Evolutionary conservation across 2,113 vertebrate genomes (phyloP).

Genomic region (Phocoena sinus): DNA sequence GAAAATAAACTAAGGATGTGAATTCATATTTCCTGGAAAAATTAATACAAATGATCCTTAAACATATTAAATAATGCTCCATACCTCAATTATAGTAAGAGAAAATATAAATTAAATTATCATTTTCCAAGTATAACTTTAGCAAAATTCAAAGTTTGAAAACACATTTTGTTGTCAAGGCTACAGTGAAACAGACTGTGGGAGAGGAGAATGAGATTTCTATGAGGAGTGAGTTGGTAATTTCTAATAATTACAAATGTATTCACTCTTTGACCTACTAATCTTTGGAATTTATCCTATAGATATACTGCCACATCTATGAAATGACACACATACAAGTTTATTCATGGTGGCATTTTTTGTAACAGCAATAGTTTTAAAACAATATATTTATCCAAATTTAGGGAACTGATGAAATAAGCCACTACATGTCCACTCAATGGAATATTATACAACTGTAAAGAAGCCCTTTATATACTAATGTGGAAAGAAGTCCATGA

Average conservation of each 20-base stretch:
- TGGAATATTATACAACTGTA: background rate
- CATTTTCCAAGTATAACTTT: background rate
- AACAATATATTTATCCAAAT: background rate
- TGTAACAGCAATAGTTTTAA: background rate
- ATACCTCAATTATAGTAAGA: background rate
- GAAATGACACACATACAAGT: background rate
- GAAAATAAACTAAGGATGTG: background rate
- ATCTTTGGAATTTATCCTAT: background rate
- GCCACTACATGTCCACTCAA: background rate
- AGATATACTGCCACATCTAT: background rate
- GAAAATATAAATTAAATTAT: background rate
- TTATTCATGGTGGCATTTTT: background rate
- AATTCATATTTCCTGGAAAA: background rate
- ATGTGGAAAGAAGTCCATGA: background rate
- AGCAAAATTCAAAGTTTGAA: background rate
- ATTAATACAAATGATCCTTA: background rate
- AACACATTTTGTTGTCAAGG: background rate
- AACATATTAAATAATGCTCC: background rate
- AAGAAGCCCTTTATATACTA: background rate
- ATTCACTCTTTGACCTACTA: background rate
- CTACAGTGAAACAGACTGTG: background rate
- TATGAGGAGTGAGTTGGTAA: background rate
- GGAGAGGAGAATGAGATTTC: background rate
- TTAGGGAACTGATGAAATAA: background rate
- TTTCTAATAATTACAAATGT: background rate